Base-by-base conservation (phyloP, 2,113 vertebrate genomes). In the Trichomycterus rosablanca region DNA sequence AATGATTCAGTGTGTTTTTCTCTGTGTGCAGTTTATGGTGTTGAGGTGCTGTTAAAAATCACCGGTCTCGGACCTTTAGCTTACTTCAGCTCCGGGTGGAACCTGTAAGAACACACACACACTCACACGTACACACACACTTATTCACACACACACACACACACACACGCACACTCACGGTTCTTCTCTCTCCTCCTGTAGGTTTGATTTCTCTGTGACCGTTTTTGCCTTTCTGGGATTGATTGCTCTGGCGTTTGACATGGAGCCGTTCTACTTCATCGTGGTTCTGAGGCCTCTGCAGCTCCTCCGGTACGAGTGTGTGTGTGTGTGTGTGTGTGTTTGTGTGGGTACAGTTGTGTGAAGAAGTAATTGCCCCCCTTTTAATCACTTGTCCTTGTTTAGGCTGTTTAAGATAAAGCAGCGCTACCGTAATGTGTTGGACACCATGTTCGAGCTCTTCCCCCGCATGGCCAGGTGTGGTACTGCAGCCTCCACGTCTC, bases 371-470 rank as follows among this genome's bases (percentile, higher is more conserved):
- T 37, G 11, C 12, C 3, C 11, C 7, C 34, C 7, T 37, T 37
- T 39, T 12, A 1, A 1, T 42, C 15, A 7, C 1, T 61, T 1
- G 51, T 37, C 51, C 14, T 42, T 2, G 7, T 71, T 2, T 81
- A 99, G 96, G 83, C 74, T 98, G 18, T 99, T 98, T 65, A 99
- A 99, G 44, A 81, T 98, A 76, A 98, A 99, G 76, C 91, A 91
- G 75, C 81, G 95, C 39, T 99, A 97, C 80, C 88, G 93, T 26
- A 95, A 98, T 0, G 96, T 99, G 40, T 75, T 99, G 84, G 95
- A 97, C 78, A 99, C 95, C 49, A 98, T 99, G 93, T 97, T 97
- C 52, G 94, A 99, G 81, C 78, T 99, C 66, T 90, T 98, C 43
- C 94, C 94, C 1, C 83, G 94, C 24, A 99, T 99, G 96, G 96